Percentiles rank a stretch among this genome's conserved stretches.
Evolutionary conservation across 2,888 invertebrate genomes (phyloP).

Genomic region (Anoncus sp.): DNA sequence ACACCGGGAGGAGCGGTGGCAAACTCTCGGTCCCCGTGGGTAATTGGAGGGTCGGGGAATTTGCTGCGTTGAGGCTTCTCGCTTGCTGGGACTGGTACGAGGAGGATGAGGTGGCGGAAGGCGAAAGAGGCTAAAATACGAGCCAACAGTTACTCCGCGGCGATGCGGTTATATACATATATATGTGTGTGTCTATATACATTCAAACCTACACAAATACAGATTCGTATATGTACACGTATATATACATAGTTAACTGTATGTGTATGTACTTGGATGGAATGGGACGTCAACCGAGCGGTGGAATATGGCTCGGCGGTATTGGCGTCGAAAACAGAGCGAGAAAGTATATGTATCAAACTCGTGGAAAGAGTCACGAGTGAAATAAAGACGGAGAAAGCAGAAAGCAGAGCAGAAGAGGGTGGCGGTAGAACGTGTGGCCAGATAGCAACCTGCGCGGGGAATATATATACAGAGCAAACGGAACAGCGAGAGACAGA

Average conservation of each 20-base stretch:
- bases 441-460: slow-evolving; percentile 62
- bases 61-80: slow-evolving; percentile 71
- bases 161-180: background rate
- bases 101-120: slow-evolving; percentile 74
- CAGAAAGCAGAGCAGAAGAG: slow-evolving; percentile 60
- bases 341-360: slow-evolving; percentile 32
- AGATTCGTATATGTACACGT: background rate
- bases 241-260: slow-evolving; percentile 1
- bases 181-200: slow-evolving; percentile 4
- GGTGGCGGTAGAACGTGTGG: slow-evolving; percentile 58
- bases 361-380: slow-evolving; percentile 40
- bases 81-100: slow-evolving; percentile 82
- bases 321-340: slow-evolving; percentile 55
- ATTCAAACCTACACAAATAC: slow-evolving; percentile 6
- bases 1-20: slow-evolving; percentile 65
- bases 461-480: slow-evolving; percentile 42
- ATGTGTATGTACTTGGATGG: slow-evolving; percentile 31
- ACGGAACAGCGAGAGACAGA: slow-evolving; percentile 26
- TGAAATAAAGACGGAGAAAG: slow-evolving; percentile 56
- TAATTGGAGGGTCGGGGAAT: slow-evolving; percentile 81
- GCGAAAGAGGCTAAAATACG: slow-evolving; percentile 68
- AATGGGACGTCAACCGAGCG: slow-evolving; percentile 48
- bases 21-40: slow-evolving; percentile 73
- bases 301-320: slow-evolving; percentile 55
- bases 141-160: slow-evolving; percentile 63